These are phyloP conservation scores for Tympanuchus pallidicinctus DNA, from an alignment of 2,113 vertebrate species.

Conservation along the genomic window DNA sequence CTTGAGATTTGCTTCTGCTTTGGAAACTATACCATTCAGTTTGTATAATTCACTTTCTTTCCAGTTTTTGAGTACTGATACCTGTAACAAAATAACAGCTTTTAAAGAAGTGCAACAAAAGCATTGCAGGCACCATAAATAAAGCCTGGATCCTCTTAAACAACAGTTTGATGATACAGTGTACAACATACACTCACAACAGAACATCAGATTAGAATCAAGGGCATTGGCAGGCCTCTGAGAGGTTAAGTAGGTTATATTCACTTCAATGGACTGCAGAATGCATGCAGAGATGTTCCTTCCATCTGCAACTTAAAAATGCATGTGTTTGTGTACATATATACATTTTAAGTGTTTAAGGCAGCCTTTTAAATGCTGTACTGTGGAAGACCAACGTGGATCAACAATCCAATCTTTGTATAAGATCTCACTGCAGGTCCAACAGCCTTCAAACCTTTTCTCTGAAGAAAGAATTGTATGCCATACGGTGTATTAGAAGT, in stretches of 20 bases:
- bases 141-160: neutral
- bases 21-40: conserved; percentile 17
- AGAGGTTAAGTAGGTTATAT: neutral
- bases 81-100: conserved; percentile 45
- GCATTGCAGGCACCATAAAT: neutral
- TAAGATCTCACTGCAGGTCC: neutral
- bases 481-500: neutral
- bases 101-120: neutral
- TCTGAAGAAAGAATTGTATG: neutral
- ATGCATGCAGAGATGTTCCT: neutral
- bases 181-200: neutral
- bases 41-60: conserved; percentile 63
- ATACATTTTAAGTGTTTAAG: neutral
- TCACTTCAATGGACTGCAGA: neutral
- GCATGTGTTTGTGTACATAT: accelerated
- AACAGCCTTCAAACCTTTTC: neutral
- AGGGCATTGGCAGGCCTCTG: neutral
- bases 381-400: neutral
- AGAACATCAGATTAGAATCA: neutral
- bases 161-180: neutral
- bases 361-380: neutral
- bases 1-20: conserved; percentile 63
- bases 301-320: neutral
- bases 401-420: neutral
- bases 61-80: conserved; percentile 76